phyloP scores from a whole-genome alignment of 2,113 vertebrate genomes.

The Dasypus novemcinctus region DNA sequence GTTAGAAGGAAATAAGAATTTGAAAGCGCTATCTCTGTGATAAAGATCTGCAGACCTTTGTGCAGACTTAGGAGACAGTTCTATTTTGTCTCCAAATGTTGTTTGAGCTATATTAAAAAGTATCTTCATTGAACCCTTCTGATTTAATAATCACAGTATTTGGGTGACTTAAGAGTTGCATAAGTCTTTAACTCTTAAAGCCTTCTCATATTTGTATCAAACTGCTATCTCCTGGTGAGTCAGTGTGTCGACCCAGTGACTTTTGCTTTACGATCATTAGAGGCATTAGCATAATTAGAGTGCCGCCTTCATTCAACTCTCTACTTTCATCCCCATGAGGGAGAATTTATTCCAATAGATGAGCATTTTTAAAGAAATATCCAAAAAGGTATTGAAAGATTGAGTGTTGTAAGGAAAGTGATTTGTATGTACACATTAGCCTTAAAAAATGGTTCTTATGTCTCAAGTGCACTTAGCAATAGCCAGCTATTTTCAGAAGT shows the following conservation, averaged over 20 bases:
- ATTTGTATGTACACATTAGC: neutral
- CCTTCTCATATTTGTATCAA: neutral
- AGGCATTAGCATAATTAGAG: neutral
- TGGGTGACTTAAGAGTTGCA: neutral
- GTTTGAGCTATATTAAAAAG: neutral
- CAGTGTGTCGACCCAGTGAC: neutral
- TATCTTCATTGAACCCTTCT: neutral
- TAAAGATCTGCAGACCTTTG: neutral
- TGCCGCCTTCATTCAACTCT: neutral
- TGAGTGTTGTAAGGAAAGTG: neutral
- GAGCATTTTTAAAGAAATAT: neutral
- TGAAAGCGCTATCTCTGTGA: neutral
- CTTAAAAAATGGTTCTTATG: neutral
- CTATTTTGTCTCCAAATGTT: slow-evolving; percentile 25
- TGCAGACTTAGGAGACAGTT: neutral
- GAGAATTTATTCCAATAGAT: neutral
- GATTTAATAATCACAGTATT: neutral
- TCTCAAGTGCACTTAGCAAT: neutral
- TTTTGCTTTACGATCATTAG: neutral
- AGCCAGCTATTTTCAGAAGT: neutral
- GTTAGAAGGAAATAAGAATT: neutral
- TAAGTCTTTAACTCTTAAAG: neutral
- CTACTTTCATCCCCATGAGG: neutral
- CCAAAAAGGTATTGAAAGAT: neutral
- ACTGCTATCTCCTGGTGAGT: neutral